Conservation (phyloP, 1,140 invertebrate species). For the Helicoverpa armigera region DNA sequence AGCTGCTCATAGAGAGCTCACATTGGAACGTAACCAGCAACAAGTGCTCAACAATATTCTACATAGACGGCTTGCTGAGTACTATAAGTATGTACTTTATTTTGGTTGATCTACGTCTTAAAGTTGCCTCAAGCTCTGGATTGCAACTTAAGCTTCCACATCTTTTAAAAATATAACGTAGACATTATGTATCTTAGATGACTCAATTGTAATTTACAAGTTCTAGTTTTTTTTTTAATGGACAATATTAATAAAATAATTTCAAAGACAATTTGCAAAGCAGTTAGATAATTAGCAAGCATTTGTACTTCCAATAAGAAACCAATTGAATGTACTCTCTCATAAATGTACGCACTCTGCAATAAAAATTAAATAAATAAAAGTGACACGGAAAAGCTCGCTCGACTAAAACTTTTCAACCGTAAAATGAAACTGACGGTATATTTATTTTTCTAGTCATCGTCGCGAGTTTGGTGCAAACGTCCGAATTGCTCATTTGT, state of each 20-base stretch:
- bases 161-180: no score
- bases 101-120: background rate
- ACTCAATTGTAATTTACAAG: no score
- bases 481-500: conserved; percentile 36
- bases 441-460: conserved; percentile 45
- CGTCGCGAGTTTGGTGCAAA: conserved; percentile 45
- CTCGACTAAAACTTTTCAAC: conserved; percentile 26
- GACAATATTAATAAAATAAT: no score
- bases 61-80: conserved; percentile 79
- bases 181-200: no score
- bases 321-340: background rate
- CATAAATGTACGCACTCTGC: background rate
- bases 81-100: conserved; percentile 72
- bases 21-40: conserved; percentile 66
- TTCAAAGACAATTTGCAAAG: no score
- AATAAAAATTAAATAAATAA: background rate
- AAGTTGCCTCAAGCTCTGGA: no score
- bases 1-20: conserved; percentile 73
- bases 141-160: no score
- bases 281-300: no score
- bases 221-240: no score
- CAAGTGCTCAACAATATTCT: conserved; percentile 79
- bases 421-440: conserved; percentile 36
- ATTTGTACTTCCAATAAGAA: no score
- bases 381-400: background rate